Evolutionary conservation across 2,888 invertebrate genomes (phyloP).

Genomic region (Lordiphosa andalusiaca): DNA sequence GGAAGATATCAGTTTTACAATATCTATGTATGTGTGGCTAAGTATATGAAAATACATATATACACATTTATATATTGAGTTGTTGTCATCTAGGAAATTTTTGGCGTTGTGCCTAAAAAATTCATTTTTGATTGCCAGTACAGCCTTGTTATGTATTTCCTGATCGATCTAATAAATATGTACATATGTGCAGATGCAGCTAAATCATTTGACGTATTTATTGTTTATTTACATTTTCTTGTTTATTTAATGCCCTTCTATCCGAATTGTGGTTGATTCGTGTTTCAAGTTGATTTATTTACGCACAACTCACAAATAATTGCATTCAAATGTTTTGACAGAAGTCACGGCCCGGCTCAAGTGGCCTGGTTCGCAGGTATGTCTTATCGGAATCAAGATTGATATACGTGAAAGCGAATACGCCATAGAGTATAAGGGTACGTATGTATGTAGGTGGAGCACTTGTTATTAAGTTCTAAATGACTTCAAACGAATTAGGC

Average conservation of each 20-base stretch:
- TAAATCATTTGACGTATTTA: constrained; percentile 4
- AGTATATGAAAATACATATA: neutral
- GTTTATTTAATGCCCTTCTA: constrained; percentile 14
- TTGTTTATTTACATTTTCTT: constrained; percentile 6
- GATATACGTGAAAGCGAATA: constrained; percentile 3
- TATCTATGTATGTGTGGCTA: constrained; percentile 11
- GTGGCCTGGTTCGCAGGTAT: no score
- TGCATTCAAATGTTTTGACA: no score
- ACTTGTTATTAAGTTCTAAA: constrained; percentile 33
- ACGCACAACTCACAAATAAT: no score
- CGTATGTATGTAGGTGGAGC: constrained; percentile 18
- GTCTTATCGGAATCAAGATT: constrained; percentile 5
- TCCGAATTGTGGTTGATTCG: neutral
- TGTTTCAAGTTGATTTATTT: no score
- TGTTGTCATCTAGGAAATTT: constrained; percentile 22
- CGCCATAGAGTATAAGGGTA: neutral
- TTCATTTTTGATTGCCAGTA: constrained; percentile 17
- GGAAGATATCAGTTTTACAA: neutral
- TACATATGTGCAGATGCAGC: neutral
- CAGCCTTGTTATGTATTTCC: constrained; percentile 15
- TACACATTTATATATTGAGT: constrained; percentile 6
- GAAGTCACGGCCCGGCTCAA: neutral
- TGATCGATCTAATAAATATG: constrained; percentile 19
- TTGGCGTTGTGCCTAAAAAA: constrained; percentile 22
- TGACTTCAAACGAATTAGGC: constrained; percentile 42